These are phyloP conservation scores for Zeus faber DNA, from an alignment of 2,113 vertebrate genomes.

Conservation along the genomic window DNA sequence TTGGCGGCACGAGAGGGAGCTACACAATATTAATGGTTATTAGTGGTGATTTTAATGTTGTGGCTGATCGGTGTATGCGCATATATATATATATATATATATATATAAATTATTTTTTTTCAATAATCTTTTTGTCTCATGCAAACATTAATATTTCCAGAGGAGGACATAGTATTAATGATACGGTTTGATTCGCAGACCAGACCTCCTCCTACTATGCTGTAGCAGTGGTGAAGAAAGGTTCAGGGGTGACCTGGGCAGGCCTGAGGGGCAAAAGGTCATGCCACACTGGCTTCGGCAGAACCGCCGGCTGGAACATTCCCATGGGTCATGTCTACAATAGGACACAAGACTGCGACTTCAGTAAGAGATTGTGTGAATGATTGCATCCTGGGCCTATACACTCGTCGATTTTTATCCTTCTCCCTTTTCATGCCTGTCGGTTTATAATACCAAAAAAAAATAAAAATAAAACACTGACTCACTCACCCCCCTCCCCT, in stretches of 20 bases:
- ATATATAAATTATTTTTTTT: no score
- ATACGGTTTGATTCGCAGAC: neutral
- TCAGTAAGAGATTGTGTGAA: conserved; percentile 72
- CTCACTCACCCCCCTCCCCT: conserved; percentile 18
- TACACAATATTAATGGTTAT: no score
- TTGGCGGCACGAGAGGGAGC: no score
- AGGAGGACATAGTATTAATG: no score
- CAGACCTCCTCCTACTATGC: conserved; percentile 68
- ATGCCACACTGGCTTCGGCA: conserved; percentile 81
- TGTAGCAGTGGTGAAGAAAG: conserved; percentile 84
- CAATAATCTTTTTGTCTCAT: no score
- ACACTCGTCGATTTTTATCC: neutral
- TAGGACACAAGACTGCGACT: conserved; percentile 65
- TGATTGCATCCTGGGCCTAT: neutral
- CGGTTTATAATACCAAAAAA: neutral
- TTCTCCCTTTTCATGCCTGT: no score
- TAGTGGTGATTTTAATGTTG: no score
- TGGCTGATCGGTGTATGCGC: no score
- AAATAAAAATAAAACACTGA: neutral
- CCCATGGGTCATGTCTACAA: conserved; percentile 80
- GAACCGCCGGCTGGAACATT: conserved; percentile 86
- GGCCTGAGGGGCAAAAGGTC: conserved; percentile 79
- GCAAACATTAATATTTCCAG: no score
- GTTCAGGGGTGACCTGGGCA: conserved; percentile 67
- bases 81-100: no score